Evolutionary conservation across 2,888 invertebrate genomes (phyloP).

Genomic region (Allacma fusca): DNA sequence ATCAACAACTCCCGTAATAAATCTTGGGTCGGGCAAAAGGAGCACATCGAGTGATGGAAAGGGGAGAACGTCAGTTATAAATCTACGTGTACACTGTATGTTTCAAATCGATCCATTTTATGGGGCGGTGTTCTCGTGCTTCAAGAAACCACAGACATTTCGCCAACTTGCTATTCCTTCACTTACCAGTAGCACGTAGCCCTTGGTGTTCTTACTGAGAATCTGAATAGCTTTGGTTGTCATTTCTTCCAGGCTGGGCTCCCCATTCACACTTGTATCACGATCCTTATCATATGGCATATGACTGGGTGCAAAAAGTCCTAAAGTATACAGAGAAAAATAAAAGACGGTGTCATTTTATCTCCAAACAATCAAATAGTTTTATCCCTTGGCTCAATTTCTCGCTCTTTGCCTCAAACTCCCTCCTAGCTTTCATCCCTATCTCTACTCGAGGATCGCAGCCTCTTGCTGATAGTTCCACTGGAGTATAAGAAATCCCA

Average conservation of each 20-base stretch:
- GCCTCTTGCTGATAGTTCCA: too few species aligned
- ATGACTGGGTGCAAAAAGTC: slow-evolving; percentile 83
- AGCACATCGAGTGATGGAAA: not conserved
- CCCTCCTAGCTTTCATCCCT: not conserved
- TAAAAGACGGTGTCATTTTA: not conserved
- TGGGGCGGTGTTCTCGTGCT: not conserved
- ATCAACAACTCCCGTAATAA: slow-evolving; percentile 5
- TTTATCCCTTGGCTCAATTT: not conserved
- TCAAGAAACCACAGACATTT: slow-evolving; percentile 5
- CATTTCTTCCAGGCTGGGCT: slow-evolving; percentile 84
- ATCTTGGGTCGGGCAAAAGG: not conserved
- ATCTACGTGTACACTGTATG: not conserved
- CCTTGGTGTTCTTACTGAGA: slow-evolving; percentile 72
- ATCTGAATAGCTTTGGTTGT: slow-evolving; percentile 78
- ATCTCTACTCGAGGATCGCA: not conserved
- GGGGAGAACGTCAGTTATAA: not conserved
- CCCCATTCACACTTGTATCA: slow-evolving; percentile 71
- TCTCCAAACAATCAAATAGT: slow-evolving; percentile 3
- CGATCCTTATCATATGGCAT: slow-evolving; percentile 77
- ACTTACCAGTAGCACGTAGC: slow-evolving; percentile 76
- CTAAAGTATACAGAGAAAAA: slow-evolving; percentile 65
- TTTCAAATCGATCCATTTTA: slow-evolving; percentile 1
- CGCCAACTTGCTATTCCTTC: not conserved
- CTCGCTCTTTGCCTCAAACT: not conserved
- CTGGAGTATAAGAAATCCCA: too few species aligned